Percentiles rank a stretch among this genome's conserved stretches.
These are phyloP conservation scores for Lordiphosa collinella DNA, from an alignment of 1,140 invertebrate genomes.

Conservation along the genomic window DNA sequence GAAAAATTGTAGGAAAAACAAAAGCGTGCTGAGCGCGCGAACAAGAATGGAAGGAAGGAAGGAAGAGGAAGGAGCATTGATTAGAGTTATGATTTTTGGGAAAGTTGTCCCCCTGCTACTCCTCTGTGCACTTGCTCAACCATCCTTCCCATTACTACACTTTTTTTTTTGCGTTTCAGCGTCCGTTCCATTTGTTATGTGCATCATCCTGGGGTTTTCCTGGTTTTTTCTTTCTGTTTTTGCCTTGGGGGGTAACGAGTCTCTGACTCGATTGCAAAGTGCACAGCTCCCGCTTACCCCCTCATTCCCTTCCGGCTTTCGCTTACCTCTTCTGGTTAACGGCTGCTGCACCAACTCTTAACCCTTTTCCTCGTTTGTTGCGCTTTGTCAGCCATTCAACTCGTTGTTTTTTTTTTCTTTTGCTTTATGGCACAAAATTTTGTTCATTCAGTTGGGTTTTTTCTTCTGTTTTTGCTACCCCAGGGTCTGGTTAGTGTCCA, in stretches of 20 bases:
- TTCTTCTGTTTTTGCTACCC: conserved; percentile 26
- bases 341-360: conserved; percentile 23
- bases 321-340: conserved; percentile 5
- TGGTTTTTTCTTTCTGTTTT: too few species aligned
- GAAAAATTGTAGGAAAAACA: background rate
- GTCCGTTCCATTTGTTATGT: conserved; percentile 20
- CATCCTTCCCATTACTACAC: conserved; percentile 6
- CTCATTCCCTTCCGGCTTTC: background rate
- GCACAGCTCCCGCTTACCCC: background rate
- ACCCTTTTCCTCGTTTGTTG: conserved; percentile 24
- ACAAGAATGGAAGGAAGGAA: background rate
- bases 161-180: background rate
- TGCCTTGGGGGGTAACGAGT: conserved; percentile 25
- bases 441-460: conserved; percentile 28
- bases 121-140: background rate
- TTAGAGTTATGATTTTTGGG: too few species aligned
- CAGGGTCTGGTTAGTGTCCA: conserved; percentile 6
- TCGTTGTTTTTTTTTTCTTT: conserved; percentile 3
- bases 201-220: conserved; percentile 1
- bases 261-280: conserved; percentile 5
- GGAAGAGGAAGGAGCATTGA: background rate
- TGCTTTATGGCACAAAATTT: conserved; percentile 50
- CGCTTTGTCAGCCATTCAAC: conserved; percentile 58
- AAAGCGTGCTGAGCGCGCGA: conserved; percentile 14
- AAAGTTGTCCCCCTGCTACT: background rate